Percentiles rank a stretch among this genome's conserved stretches.
phyloP scores from a whole-genome alignment of 2,113 vertebrate genomes.

The Prolemur simus region DNA sequence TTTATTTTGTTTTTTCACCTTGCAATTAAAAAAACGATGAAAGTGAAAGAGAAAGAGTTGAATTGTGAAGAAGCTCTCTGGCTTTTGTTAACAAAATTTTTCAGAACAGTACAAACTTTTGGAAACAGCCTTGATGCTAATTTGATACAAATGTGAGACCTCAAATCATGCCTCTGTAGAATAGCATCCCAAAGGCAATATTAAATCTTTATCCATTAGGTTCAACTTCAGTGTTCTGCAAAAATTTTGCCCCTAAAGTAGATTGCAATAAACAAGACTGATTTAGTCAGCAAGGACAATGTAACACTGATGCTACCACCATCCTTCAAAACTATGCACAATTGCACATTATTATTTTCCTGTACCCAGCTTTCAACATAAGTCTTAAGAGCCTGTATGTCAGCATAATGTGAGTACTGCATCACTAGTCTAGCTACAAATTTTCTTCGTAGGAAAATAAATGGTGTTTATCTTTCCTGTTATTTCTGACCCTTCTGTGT shows the following conservation, averaged over 20 bases:
- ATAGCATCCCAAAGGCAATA: slow-evolving; percentile 48
- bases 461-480: slow-evolving; percentile 70
- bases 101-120: background rate
- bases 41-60: background rate
- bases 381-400: slow-evolving; percentile 59
- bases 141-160: slow-evolving; percentile 38
- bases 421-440: slow-evolving; percentile 48
- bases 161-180: slow-evolving; percentile 31
- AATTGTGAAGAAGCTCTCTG: background rate
- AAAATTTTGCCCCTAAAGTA: slow-evolving; percentile 20
- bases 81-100: background rate
- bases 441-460: slow-evolving; percentile 63
- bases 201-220: slow-evolving; percentile 56
- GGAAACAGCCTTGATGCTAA: slow-evolving; percentile 49
- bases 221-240: slow-evolving; percentile 41
- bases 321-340: slow-evolving; percentile 68
- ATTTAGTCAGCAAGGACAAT: slow-evolving; percentile 69
- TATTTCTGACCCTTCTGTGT: slow-evolving; percentile 32
- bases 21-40: background rate
- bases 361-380: slow-evolving; percentile 53
- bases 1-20: background rate
- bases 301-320: slow-evolving; percentile 8
- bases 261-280: slow-evolving; percentile 62
- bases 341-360: slow-evolving; percentile 62
- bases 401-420: slow-evolving; percentile 61